phyloP scores from a whole-genome alignment of 2,113 vertebrate genomes.

The Delphinapterus leucas region DNA sequence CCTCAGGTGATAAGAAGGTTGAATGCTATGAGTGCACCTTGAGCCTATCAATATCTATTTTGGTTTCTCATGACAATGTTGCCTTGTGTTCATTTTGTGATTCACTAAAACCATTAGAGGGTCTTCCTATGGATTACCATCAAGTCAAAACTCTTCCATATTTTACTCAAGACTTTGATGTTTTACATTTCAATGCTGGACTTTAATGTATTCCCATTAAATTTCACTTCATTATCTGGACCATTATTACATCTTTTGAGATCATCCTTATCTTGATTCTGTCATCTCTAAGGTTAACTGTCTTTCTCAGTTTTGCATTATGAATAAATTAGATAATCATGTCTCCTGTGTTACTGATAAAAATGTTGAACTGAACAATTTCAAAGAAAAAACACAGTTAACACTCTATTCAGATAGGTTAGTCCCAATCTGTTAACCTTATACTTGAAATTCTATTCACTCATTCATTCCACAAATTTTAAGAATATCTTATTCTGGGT shows the following conservation, averaged over 20 bases:
- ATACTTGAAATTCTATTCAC: background rate
- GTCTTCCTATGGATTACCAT: background rate
- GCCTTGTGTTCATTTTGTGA: background rate
- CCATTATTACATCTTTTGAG: background rate
- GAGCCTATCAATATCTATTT: background rate
- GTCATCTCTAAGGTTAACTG: background rate
- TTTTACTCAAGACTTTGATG: background rate
- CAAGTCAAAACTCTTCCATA: background rate
- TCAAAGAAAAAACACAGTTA: background rate
- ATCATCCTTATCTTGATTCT: background rate
- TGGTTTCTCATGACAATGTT: background rate
- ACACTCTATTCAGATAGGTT: background rate
- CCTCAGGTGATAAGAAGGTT: background rate
- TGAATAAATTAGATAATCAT: background rate
- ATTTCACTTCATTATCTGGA: background rate
- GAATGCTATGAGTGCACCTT: background rate
- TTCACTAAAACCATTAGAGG: background rate
- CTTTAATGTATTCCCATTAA: background rate
- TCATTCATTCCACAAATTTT: background rate
- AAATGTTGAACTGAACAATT: background rate
- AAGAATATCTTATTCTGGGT: background rate
- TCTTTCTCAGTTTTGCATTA: background rate
- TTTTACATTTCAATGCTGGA: background rate
- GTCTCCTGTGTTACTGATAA: background rate
- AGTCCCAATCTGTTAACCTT: background rate